Conservation (phyloP, 2,797 vertebrate species). For the Eleutherodactylus coqui region DNA sequence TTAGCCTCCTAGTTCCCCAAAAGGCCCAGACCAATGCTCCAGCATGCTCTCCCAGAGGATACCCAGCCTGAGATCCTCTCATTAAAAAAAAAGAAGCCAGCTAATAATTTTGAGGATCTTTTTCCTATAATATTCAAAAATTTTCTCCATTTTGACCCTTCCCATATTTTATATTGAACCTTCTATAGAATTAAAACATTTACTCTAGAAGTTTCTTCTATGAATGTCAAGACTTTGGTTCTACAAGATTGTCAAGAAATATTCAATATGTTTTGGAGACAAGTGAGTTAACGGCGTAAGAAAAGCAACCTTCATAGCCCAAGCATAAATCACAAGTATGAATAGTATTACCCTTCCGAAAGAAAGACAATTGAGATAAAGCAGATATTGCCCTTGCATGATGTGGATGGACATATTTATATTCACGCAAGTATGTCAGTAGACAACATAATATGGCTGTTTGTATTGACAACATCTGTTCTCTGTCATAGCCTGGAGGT, state of each 20-base stretch:
- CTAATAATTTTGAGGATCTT: too few species aligned
- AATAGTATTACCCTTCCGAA: slow-evolving; percentile 55
- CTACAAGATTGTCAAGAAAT: neutral
- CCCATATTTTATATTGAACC: neutral
- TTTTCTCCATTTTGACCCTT: too few species aligned
- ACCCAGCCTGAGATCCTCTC: too few species aligned
- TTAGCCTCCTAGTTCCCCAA: too few species aligned
- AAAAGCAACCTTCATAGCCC: slow-evolving; percentile 14
- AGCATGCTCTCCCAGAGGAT: too few species aligned
- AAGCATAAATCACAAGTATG: slow-evolving; percentile 41
- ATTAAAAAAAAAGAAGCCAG: too few species aligned
- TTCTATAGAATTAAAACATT: too few species aligned
- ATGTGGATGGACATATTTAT: slow-evolving; percentile 57
- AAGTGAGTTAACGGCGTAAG: slow-evolving; percentile 14
- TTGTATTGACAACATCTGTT: slow-evolving; percentile 71
- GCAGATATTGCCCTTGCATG: slow-evolving; percentile 58
- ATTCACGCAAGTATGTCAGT: slow-evolving; percentile 65
- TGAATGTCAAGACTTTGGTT: neutral
- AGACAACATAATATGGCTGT: slow-evolving; percentile 63
- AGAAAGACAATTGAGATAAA: slow-evolving; percentile 52
- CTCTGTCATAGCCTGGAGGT: slow-evolving; percentile 65
- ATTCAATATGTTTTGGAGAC: neutral
- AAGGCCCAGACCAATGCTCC: too few species aligned
- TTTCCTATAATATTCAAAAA: too few species aligned
- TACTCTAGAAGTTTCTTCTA: neutral